Evolutionary conservation across 2,888 invertebrate species (phyloP).

Genomic region (Nephrotoma flavescens): DNA sequence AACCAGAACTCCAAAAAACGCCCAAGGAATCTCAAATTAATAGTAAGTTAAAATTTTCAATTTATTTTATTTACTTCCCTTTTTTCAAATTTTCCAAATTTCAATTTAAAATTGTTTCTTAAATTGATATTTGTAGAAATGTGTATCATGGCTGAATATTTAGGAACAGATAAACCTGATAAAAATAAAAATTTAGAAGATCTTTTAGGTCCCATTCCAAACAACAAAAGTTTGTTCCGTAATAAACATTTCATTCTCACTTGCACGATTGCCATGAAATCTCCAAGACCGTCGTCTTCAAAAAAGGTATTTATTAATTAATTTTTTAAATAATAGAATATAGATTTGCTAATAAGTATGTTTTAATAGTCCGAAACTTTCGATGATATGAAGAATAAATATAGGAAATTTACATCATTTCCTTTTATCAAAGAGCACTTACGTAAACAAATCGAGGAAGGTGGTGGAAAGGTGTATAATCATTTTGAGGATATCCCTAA

Average conservation of each 20-base stretch:
- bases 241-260: constrained; percentile 43
- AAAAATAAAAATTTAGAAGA: constrained; percentile 16
- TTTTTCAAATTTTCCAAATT: not conserved
- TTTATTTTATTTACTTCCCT: constrained; percentile 1
- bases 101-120: not conserved
- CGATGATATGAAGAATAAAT: constrained; percentile 15
- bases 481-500: constrained; percentile 41
- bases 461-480: constrained; percentile 47
- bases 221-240: constrained; percentile 35
- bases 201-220: constrained; percentile 37
- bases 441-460: constrained; percentile 42
- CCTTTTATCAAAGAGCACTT: constrained; percentile 42
- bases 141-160: constrained; percentile 15
- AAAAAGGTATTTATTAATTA: not conserved
- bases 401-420: constrained; percentile 35
- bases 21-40: constrained; percentile 36
- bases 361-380: not conserved
- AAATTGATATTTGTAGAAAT: constrained; percentile 12
- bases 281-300: not conserved
- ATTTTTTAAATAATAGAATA: not conserved
- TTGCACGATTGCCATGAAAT: constrained; percentile 33
- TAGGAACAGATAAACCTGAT: constrained; percentile 11
- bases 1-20: constrained; percentile 38
- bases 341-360: not conserved
- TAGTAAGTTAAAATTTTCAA: constrained; percentile 22